A percentile compares a stretch with the other conserved stretches of the same genome.
Conservation (phyloP, 1,140 invertebrate genomes). For the Lepidurus arcticus region DNA sequence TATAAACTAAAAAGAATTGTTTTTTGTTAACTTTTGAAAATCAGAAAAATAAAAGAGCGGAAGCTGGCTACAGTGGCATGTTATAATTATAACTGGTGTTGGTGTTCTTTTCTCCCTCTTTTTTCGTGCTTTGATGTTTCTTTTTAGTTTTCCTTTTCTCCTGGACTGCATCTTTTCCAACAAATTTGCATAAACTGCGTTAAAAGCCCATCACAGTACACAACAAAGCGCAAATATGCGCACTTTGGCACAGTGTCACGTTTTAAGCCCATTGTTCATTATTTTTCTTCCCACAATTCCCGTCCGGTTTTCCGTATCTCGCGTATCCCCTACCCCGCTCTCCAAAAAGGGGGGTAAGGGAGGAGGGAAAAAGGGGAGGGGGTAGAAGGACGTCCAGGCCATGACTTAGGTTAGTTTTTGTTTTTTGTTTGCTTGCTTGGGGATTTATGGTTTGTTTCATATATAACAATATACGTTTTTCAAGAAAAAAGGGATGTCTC, state of each 20-base stretch:
- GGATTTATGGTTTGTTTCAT: not conserved
- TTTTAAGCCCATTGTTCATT: not conserved
- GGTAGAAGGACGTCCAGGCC: not conserved
- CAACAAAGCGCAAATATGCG: not conserved
- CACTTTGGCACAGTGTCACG: conserved; percentile 20
- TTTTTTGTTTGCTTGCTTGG: not conserved
- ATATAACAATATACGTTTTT: too few species aligned
- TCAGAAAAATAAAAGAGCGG: too few species aligned
- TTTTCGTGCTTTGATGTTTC: not conserved
- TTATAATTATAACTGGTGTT: too few species aligned
- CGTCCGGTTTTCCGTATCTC: not conserved
- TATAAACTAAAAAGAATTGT: too few species aligned
- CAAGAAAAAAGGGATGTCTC: not conserved
- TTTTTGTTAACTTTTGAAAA: too few species aligned
- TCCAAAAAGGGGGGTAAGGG: not conserved
- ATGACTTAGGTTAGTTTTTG: conserved; percentile 11
- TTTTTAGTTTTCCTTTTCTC: not conserved
- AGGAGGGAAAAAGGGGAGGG: not conserved
- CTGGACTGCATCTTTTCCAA: not conserved
- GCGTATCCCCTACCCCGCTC: not conserved
- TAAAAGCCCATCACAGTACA: conserved; percentile 17
- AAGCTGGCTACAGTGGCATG: too few species aligned
- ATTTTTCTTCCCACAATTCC: not conserved
- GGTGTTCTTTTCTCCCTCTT: not conserved
- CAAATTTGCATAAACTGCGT: not conserved